Percentiles rank a stretch among this genome's conserved stretches.
These are phyloP conservation scores for Romanogobio albipinnatus DNA, from an alignment of 2,113 vertebrate species.

Conservation along the genomic window DNA sequence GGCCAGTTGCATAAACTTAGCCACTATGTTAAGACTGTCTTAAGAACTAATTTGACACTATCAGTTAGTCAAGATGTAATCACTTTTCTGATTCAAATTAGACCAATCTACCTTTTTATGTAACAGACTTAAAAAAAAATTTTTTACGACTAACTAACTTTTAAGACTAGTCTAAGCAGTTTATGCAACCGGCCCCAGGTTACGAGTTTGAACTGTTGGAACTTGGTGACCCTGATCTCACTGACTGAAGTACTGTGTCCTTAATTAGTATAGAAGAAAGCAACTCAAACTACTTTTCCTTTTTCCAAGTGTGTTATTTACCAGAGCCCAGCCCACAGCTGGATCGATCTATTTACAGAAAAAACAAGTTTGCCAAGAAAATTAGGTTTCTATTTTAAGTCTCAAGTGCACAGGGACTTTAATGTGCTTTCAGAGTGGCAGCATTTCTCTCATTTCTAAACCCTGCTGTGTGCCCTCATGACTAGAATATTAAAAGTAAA, in stretches of 20 bases:
- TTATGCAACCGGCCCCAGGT: no score
- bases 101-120: no score
- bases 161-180: no score
- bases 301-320: neutral
- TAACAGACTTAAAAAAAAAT: no score
- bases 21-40: no score
- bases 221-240: neutral
- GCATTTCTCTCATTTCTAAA: neutral
- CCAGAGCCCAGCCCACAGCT: neutral
- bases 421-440: neutral
- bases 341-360: neutral
- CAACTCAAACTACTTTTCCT: neutral
- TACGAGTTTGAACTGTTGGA: neutral
- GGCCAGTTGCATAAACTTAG: no score
- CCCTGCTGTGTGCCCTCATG: neutral
- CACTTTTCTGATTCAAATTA: no score
- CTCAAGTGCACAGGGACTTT: neutral
- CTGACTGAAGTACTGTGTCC: neutral
- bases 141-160: no score
- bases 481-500: no score
- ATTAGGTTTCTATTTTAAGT: slow-evolving; percentile 42
- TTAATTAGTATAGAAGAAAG: neutral
- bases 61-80: no score
- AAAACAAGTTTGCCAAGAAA: neutral
- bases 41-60: no score